Base-by-base conservation (phyloP, 2,888 invertebrate species). In the Apotomis betuletana region DNA sequence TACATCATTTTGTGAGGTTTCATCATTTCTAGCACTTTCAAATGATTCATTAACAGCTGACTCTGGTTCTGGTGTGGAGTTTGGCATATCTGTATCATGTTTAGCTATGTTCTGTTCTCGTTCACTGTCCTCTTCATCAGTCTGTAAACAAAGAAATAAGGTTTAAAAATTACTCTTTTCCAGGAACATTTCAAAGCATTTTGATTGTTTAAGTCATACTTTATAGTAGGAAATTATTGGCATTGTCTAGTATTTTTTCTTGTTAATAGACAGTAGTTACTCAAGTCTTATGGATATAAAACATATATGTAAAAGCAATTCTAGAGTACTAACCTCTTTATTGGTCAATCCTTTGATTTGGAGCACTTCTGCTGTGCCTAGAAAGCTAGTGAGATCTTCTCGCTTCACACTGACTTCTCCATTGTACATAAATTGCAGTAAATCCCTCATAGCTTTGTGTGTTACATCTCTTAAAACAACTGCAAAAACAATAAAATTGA, bases 401-500 rank as follows among this genome's bases (percentile, higher is more conserved):
- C 96, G 94, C 79, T 95, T 94, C 67, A 96, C 96, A 85, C 95
- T 96, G 69, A 96, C 96, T 92, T 96, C 96, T 63, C 96, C 96
- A 88, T 96, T 95, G 81, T 96, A 96, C 96, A 96, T 96, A 81
- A 96, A 96, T 81, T 96, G 95, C 73, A 96, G 88, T 82, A 96
- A 94, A 83, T 96, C 96, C 82, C 94, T 95, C 93, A 96, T 95
- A 78, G 96, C 95, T 79, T 95, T 95, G 84, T 95, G 95, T 70
- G 95, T 94, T 67, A 96, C 95, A 93, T 96, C 96, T 84, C 95
- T 94, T 77, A 96, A 86, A 70, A 96, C 96, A 79, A 96, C 96
- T 94, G 85, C n/a, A 91, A 63, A 70, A 76, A 73, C 27, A 57
- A 61, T 27, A 13, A 15, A 27, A 51, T 59, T 3, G 5, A 49